Evolutionary conservation across 2,113 vertebrate species (phyloP), one percentile per base, ranked within the genome.

Genomic region (Neolamprologus variostigma): DNA sequence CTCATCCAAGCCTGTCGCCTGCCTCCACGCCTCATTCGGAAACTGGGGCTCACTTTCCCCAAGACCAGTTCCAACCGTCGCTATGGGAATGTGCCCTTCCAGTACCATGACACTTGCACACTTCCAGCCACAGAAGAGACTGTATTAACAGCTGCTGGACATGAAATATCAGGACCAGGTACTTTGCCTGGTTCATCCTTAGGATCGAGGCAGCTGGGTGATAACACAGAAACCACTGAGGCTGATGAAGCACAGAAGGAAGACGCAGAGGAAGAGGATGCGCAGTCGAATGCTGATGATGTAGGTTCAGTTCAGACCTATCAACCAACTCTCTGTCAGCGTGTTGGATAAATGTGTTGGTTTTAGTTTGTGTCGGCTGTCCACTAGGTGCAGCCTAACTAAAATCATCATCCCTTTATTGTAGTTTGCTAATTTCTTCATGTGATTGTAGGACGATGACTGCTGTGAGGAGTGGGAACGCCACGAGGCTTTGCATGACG

Each of bases 381-480:
- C 23, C 19, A 59, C 4, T 23, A 42, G 7, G 11, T 0, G 14
- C 59, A n/a, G 4, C 26, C 78, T 21, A 80, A 8, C 37, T 37
- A 50, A 50, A 78, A 5, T 47, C 42, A 9, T 33, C 63, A 42
- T 54, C 9, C 8, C 26, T 33, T 51, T 8, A 14, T 9, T 80
- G 21, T 47, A 19, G 45, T 81, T 86, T 81, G 6, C 9, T 9
- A 10, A 47, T 11, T 76, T 54, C 23, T n/a, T 57, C 2, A 9
- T 88, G 6, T 80, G 59, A 8, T 61, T 83, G 21, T 96, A 97
- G 96, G 97, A 97, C 1, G 85, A 98, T 0, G 99, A 99, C 87
- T 92, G 87, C 4, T 98, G 98, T 71, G 98, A 99, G 95, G 98
- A 99, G 89, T 99, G 98, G 99, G 98, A 99, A 91, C 96, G 98